These are phyloP conservation scores for Corythornis madagascariensis DNA, from an alignment of 2,113 vertebrate species.

Conservation along the genomic window DNA sequence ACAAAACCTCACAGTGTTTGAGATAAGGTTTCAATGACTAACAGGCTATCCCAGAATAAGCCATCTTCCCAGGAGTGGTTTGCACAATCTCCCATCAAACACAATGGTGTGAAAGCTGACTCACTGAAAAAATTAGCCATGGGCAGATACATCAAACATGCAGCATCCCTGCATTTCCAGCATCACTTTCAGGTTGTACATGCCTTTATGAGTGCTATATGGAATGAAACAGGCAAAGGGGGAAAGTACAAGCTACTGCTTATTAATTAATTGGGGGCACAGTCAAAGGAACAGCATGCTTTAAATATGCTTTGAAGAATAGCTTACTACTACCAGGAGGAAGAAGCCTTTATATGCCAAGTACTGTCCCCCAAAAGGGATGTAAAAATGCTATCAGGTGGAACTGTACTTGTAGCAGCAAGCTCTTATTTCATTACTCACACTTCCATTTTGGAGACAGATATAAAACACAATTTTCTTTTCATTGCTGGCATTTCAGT, in stretches of 20 bases:
- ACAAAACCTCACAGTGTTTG: not conserved
- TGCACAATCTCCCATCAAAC: not conserved
- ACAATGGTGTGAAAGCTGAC: not conserved
- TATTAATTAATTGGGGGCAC: not conserved
- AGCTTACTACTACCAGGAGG: not conserved
- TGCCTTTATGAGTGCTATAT: not conserved
- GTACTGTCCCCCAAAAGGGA: not conserved
- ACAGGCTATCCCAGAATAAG: not conserved
- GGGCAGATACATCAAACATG: not conserved
- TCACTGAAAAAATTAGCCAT: not conserved
- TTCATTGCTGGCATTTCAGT: not conserved
- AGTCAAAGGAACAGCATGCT: not conserved
- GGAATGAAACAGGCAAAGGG: not conserved
- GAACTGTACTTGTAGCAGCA: not conserved
- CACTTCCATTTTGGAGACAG: not conserved
- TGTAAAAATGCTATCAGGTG: not conserved
- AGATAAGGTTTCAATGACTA: not conserved
- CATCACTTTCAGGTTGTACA: not conserved
- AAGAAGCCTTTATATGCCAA: not conserved
- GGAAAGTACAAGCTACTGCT: not conserved
- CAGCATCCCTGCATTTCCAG: not conserved
- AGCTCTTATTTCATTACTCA: not conserved
- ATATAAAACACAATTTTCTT: not conserved
- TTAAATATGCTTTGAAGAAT: not conserved
- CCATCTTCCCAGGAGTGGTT: not conserved